phyloP scores from a whole-genome alignment of 2,888 invertebrate species.

The Dorcus hopei region DNA sequence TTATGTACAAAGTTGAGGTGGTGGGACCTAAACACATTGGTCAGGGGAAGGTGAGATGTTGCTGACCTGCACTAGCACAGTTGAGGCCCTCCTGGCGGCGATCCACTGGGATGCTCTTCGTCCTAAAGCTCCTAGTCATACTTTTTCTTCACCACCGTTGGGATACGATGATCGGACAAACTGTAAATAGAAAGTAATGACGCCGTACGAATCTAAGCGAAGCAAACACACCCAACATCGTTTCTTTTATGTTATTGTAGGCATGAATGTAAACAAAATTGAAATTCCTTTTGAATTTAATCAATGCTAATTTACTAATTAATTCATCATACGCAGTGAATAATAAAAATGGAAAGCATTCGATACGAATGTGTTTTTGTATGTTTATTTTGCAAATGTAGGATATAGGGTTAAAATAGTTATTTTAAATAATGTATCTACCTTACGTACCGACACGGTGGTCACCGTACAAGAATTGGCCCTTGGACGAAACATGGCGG shows the following conservation, averaged over 20 bases:
- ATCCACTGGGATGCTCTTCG: slow-evolving; percentile 43
- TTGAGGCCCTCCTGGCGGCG: slow-evolving; percentile 39
- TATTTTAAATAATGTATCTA: background rate
- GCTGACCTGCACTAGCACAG: slow-evolving; percentile 35
- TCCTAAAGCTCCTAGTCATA: slow-evolving; percentile 67
- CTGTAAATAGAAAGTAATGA: slow-evolving; percentile 50
- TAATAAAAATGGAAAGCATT: too few species aligned
- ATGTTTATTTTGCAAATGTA: too few species aligned
- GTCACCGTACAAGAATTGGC: slow-evolving; percentile 83
- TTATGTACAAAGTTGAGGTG: background rate
- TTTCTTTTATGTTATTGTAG: too few species aligned
- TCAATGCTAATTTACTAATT: too few species aligned
- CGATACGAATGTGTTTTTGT: too few species aligned
- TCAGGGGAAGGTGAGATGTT: slow-evolving; percentile 41
- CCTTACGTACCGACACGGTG: slow-evolving; percentile 78
- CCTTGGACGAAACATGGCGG: slow-evolving; percentile 69
- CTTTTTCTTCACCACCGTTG: slow-evolving; percentile 73
- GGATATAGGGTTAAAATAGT: background rate
- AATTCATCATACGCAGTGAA: too few species aligned
- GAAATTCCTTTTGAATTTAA: too few species aligned
- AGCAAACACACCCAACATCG: too few species aligned
- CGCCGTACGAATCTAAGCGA: too few species aligned
- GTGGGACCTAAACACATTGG: slow-evolving; percentile 33
- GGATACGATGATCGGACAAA: slow-evolving; percentile 74
- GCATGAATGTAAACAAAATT: too few species aligned